Evolutionary conservation across 2,797 vertebrate species (phyloP).

Genomic region (Aphelocoma californica): DNA sequence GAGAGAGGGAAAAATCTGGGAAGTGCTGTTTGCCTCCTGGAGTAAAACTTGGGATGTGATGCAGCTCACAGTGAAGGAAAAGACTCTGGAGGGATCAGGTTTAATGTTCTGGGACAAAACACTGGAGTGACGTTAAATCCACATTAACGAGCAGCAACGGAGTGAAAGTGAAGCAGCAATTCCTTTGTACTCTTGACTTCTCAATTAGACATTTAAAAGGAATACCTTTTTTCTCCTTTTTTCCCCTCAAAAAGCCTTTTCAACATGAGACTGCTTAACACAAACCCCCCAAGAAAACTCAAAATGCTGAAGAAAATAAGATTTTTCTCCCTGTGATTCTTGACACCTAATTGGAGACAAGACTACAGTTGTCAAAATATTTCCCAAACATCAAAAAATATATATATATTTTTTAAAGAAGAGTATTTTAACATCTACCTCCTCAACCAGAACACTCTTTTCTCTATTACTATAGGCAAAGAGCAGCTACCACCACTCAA

Average conservation of each 20-base stretch:
- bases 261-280: neutral
- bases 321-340: neutral
- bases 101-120: neutral
- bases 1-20: neutral
- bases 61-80: neutral
- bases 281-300: neutral
- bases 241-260: neutral
- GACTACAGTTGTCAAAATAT: slow-evolving; percentile 27
- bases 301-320: slow-evolving; percentile 16
- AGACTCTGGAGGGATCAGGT: neutral
- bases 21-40: neutral
- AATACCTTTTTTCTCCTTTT: neutral
- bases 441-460: neutral
- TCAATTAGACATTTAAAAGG: neutral
- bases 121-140: neutral
- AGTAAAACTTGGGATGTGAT: neutral
- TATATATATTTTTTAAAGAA: neutral
- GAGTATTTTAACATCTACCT: neutral
- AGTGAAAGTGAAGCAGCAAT: slow-evolving; percentile 32
- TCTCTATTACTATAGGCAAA: neutral
- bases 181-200: neutral
- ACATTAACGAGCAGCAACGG: slow-evolving; percentile 18
- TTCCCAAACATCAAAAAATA: slow-evolving; percentile 60
- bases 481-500: neutral
- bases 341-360: neutral